A percentile compares a stretch with the other conserved stretches of the same genome.
Conservation (phyloP, 2,797 vertebrate species). For the Sebastes cheni region DNA sequence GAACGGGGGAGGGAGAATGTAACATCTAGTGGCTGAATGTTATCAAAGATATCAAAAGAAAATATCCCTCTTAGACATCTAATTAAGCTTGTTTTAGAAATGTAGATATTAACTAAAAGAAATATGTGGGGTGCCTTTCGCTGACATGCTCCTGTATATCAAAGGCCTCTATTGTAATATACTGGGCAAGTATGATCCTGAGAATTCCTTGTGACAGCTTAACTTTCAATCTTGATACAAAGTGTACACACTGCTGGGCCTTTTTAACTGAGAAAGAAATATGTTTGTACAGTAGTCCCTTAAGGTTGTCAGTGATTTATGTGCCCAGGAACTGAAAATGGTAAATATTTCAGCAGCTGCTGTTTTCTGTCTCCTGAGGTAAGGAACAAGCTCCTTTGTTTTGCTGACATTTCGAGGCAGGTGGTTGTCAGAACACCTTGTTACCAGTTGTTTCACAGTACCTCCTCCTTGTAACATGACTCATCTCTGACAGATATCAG, state of each 20-base stretch:
- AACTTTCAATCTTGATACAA: background rate
- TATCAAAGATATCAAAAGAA: no score
- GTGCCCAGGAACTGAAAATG: background rate
- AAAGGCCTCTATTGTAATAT: background rate
- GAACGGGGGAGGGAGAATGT: no score
- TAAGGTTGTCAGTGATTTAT: background rate
- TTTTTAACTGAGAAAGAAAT: background rate
- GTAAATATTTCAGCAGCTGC: slow-evolving; percentile 3
- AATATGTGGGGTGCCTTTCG: background rate
- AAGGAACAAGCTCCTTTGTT: slow-evolving; percentile 10
- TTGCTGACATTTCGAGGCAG: slow-evolving; percentile 28
- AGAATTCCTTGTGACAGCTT: background rate
- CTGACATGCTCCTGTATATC: background rate
- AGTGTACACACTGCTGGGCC: background rate
- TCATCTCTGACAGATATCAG: slow-evolving; percentile 15
- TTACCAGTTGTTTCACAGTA: slow-evolving; percentile 9
- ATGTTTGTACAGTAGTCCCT: background rate
- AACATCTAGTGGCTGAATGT: no score
- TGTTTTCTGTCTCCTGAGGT: background rate
- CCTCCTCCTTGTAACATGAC: slow-evolving; percentile 1
- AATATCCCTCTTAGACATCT: no score
- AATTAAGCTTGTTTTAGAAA: background rate
- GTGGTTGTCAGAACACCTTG: slow-evolving; percentile 26
- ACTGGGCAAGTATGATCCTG: background rate
- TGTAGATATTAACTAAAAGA: background rate